Evolutionary conservation across 2,113 vertebrate species (phyloP), one percentile per base, ranked within the genome.

Genomic region (Peromyscus leucopus): DNA sequence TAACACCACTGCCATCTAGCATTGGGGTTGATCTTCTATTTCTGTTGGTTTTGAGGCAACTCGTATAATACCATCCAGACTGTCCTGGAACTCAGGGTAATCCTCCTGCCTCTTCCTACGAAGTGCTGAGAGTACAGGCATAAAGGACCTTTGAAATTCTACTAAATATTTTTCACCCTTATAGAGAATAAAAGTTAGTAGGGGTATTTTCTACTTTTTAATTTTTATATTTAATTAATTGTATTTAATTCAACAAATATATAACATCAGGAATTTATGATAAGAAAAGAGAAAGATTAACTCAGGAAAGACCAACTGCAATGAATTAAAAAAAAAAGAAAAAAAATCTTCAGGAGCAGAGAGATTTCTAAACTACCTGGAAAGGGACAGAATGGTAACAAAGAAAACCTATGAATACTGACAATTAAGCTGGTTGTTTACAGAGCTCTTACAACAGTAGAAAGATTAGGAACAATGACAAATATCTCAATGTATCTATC

Each of bases 161-260:
- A 71, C 2, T 61, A 36, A 59, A 22, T 48, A 91, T 69, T 79
- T 74, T 42, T 91, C 71, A 48, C 63, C 80, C 74, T 88, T 39
- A 72, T 0, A 85, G 61, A 33, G 42, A 89, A 61, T 36, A n/a
- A 90, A 39, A 86, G 2, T 0, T 48, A 94, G 51, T 19, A 55
- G 33, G 21, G 9, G 89, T 85, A 88, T 74, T 61, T 96, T 33
- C 63, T 86, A 65, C 11, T 83, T n/a, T 63, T 31, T 9, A 61
- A 90, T 61, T 76, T 67, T 48, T 22, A n/a, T 22, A 51, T 24
- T 36, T 51, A 67, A 71, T 51, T 36, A 67, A 48, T 67, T 46
- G 42, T 17, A 17, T 48, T 67, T 51, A 89, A 78, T 26, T 87
- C 72, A 96, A 93, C 67, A 85, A 97, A 96, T 82, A 91, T 5